Percentiles rank a stretch among this genome's conserved stretches.
These are phyloP conservation scores for Meteorus cinctellus DNA, from an alignment of 2,888 invertebrate species.

Conservation along the genomic window DNA sequence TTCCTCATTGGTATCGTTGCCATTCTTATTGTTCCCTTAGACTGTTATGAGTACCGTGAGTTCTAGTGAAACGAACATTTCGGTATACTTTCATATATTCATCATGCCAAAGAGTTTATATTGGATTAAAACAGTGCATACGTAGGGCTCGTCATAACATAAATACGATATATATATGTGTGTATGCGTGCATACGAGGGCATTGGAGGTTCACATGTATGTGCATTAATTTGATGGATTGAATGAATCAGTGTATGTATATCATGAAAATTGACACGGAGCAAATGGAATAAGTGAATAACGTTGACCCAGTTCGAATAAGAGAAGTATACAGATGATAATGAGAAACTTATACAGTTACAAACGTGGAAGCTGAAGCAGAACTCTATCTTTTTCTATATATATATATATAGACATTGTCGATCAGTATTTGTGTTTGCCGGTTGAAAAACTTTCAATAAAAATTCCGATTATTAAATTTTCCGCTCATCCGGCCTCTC, in stretches of 20 bases:
- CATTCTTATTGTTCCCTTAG: no score
- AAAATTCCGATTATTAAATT: neutral
- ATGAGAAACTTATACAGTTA: neutral
- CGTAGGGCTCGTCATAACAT: no score
- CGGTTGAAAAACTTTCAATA: neutral
- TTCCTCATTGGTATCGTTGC: no score
- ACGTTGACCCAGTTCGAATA: constrained; percentile 38
- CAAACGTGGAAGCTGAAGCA: no score
- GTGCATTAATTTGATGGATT: neutral
- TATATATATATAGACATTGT: neutral
- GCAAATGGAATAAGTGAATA: constrained; percentile 42
- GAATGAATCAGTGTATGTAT: constrained; percentile 25
- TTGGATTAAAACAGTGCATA: no score
- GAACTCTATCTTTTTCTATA: neutral
- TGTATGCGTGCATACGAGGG: no score
- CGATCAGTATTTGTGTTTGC: neutral
- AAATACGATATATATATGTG: no score
- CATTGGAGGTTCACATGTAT: neutral
- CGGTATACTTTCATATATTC: no score
- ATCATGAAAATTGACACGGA: constrained; percentile 17
- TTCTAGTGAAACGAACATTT: no score
- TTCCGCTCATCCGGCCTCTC: no score
- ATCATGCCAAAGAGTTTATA: no score
- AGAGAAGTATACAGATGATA: neutral
- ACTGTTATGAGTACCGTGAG: no score